These are phyloP conservation scores for Cacatua alba DNA, from an alignment of 2,113 vertebrate genomes.

Conservation along the genomic window DNA sequence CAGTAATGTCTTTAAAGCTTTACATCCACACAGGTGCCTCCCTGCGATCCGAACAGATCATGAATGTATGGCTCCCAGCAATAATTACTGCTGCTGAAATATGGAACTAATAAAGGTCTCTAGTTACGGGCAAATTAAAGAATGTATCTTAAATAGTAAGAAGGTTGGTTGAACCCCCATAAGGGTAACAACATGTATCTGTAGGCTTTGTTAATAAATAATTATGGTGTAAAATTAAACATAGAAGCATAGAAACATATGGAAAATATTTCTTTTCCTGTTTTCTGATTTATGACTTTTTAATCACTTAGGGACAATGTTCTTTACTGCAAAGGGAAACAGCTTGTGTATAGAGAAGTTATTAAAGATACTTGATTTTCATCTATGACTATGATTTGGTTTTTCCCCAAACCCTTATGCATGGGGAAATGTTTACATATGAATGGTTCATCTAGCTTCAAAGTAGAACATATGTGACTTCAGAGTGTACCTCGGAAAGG, in stretches of 20 bases:
- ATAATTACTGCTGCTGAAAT: constrained; percentile 8
- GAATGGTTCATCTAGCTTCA: background rate
- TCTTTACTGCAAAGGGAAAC: background rate
- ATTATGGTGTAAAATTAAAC: constrained; percentile 16
- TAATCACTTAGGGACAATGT: background rate
- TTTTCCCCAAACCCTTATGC: background rate
- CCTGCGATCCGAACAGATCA: background rate
- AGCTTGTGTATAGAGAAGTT: background rate
- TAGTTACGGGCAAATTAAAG: background rate
- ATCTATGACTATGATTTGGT: background rate
- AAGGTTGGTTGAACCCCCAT: constrained; percentile 6
- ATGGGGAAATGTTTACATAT: background rate
- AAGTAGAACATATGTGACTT: background rate
- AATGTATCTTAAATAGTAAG: background rate
- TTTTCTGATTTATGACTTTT: background rate
- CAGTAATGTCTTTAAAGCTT: background rate
- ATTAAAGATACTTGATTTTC: constrained; percentile 8
- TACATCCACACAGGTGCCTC: constrained; percentile 5
- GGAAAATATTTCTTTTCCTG: constrained; percentile 31
- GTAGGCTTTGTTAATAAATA: constrained; percentile 25
- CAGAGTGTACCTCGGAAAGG: background rate
- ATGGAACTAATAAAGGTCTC: constrained; percentile 14
- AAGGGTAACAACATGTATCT: background rate
- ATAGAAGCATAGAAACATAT: background rate
- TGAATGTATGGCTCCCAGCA: constrained; percentile 4